Base-by-base conservation (phyloP, 2,888 invertebrate species). In the Sarcophaga subvicina region DNA sequence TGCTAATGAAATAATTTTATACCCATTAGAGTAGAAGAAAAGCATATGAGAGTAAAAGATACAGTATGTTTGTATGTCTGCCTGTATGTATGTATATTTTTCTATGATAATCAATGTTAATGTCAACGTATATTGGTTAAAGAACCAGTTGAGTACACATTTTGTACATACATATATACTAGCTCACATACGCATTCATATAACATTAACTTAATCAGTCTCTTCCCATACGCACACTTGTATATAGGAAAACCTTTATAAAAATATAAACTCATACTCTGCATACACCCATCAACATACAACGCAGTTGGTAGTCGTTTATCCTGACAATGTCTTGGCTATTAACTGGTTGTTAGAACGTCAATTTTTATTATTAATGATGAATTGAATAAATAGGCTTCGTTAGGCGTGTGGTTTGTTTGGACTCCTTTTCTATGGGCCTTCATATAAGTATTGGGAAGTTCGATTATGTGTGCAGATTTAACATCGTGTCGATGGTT, bases 61-160 rank as follows among this genome's bases (percentile, higher is more conserved):
- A 37, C 10, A 37, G 27, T 54, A 67, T 75, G 27, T 45, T 8
- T 25, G 6, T 62, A 20, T 69, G 45, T 54, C 17, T 79, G 69
- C 14, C 2, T 27, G 37, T 66, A 37, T 66, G 22, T 66, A 20
- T 37, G 37, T 37, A 10, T 37, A 37, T 2, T 10, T 37, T 66
- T 17, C 20, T 59, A 37, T 75, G 64, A 62, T 76, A 76, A 77
- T 78, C 73, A 81, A 69, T 75, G 70, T 75, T 60, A 71, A 79
- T 82, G 75, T 80, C 81, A 78, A 77, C 69, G 63, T 14, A 63
- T 37, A 37, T 37, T 37, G 37, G 37, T 37, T 37, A 37, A 37
- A 8, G 8, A 8, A 37, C 37, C 37, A 37, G 37, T 10, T 37
- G 37, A 37, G 37, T 37, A 37, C 37, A 37, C 37, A 37, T 37